Base-by-base conservation (phyloP, 2,797 vertebrate genomes). In the Malurus splendens region DNA sequence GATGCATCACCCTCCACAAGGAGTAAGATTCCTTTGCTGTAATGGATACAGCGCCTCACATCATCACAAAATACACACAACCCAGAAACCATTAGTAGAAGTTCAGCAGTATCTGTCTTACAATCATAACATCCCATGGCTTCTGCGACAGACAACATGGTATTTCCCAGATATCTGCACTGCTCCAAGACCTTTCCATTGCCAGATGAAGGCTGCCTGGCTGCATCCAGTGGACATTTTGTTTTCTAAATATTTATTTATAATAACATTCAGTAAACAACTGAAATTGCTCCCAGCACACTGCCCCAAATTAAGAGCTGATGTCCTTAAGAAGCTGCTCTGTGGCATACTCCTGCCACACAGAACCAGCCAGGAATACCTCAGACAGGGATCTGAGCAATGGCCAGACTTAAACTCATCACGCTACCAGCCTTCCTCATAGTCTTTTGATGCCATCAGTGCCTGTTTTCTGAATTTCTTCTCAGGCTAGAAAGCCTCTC, bases 71-170 rank as follows among this genome's bases (percentile, higher is more conserved):
- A 90, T 36, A 62, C 78, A 60, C 86, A 83, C 67, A 93, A 88
- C 59, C 50, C 72, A 92, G 91, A 95, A 95, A 93, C 52, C 82
- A 65, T 89, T 56, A 85, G 59, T 56, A 70, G 85, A 86, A 85
- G 57, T 74, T 77, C 79, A 87, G 89, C 92, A 79, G 86, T 80
- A 55, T 89, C 54, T 86, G 61, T 77, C 52, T 79, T 77, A 62
- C 9, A 82, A 32, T 80, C 45, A 15, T 66, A 90, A 68, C 32
- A 70, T 78, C 71, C 82, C 87, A 72, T 39, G 50, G 81, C 75
- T 95, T 95, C 61, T 90, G 50, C 83, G 66, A 87, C 30, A 71
- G 68, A 87, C 30, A 71, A n/a, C 32, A 32, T 0, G 0, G 15
- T 41, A 18, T 60, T 93, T 88, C 73, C 70, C 50, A 73, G 64